phyloP scores from a whole-genome alignment of 2,888 invertebrate species.

The Mimas tiliae region DNA sequence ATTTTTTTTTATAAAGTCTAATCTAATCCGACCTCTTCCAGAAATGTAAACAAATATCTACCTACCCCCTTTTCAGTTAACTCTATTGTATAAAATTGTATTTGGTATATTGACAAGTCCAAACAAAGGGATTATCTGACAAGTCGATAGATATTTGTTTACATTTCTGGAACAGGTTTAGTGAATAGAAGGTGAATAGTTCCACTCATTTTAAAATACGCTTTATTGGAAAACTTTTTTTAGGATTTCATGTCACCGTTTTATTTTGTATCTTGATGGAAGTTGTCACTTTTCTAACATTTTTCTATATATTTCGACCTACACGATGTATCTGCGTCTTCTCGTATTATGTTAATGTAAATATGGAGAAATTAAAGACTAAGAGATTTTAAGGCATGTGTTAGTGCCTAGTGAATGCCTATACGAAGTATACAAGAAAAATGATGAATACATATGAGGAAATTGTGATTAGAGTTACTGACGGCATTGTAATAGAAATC shows the following conservation, averaged over 20 bases:
- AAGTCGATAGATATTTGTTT: no score
- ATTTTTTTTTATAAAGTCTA: no score
- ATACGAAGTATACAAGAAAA: slow-evolving; percentile 76
- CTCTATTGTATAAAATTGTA: no score
- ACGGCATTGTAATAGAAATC: slow-evolving; percentile 76
- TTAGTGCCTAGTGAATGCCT: slow-evolving; percentile 78
- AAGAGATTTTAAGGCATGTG: slow-evolving; percentile 67
- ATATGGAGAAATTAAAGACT: slow-evolving; percentile 82
- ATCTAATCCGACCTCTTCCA: no score
- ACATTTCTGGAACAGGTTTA: no score
- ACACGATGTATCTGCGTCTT: slow-evolving; percentile 47
- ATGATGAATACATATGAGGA: slow-evolving; percentile 79
- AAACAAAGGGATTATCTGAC: no score
- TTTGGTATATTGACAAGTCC: no score
- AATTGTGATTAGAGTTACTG: slow-evolving; percentile 78
- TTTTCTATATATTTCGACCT: slow-evolving; percentile 39
- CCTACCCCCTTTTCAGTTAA: no score
- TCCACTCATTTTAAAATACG: background rate
- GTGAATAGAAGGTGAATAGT: no score
- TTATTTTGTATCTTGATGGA: slow-evolving; percentile 23
- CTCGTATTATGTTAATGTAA: slow-evolving; percentile 62
- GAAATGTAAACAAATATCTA: no score
- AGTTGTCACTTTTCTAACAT: slow-evolving; percentile 22
- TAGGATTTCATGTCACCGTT: background rate
- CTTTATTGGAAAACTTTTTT: background rate